These are phyloP conservation scores for Psettodes erumei DNA, from an alignment of 2,113 vertebrate species.

Conservation along the genomic window DNA sequence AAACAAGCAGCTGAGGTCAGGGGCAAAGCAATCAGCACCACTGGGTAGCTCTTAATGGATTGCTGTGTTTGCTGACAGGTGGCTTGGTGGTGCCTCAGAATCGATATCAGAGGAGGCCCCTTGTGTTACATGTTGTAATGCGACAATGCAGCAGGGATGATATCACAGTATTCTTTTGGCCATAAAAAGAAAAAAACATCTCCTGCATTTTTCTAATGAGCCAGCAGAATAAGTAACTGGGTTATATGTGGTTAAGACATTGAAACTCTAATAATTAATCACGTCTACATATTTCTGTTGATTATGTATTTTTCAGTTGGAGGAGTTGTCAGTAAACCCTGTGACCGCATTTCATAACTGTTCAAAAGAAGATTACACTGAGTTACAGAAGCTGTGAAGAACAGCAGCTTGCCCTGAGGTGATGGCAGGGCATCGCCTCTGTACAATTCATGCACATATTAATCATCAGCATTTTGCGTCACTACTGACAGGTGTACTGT, in stretches of 20 bases:
- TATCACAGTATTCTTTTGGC: neutral
- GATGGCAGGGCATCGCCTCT: neutral
- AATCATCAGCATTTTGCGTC: conserved; percentile 6
- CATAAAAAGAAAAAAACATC: neutral
- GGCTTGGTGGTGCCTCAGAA: conserved; percentile 56
- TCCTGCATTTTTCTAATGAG: neutral
- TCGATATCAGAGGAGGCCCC: conserved; percentile 28
- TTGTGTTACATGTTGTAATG: conserved; percentile 22
- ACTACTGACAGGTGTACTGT: neutral
- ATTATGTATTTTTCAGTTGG: too few species aligned
- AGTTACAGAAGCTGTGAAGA: neutral
- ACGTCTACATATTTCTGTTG: neutral
- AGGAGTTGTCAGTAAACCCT: neutral
- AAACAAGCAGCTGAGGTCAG: conserved; percentile 80
- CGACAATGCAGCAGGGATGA: neutral
- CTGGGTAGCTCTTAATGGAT: conserved; percentile 73
- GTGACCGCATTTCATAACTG: neutral
- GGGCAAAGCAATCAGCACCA: conserved; percentile 81
- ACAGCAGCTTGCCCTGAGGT: neutral
- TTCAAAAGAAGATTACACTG: neutral
- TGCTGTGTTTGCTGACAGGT: conserved; percentile 78
- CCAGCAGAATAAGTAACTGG: neutral
- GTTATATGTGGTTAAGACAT: too few species aligned
- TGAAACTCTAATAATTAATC: too few species aligned
- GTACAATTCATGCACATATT: neutral